phyloP scores from a whole-genome alignment of 2,797 vertebrate genomes.

The Coregonus sp. region DNA sequence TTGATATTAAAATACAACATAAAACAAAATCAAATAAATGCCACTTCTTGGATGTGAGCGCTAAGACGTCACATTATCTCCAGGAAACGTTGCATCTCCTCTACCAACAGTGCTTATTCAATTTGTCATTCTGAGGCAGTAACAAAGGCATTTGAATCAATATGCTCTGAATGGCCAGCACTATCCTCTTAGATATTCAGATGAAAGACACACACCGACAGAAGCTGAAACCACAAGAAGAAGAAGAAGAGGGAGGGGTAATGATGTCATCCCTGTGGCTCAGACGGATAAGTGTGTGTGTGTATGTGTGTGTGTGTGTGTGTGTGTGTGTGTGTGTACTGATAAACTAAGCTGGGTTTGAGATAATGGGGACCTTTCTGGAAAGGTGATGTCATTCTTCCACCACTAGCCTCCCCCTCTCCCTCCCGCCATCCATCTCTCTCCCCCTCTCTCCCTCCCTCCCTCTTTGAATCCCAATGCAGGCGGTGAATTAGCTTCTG shows the following conservation, averaged over 20 bases:
- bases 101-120: slow-evolving; percentile 8
- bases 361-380: slow-evolving; percentile 80
- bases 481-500: not conserved
- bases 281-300: slow-evolving; percentile 31
- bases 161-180: not conserved
- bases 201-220: slow-evolving; percentile 43
- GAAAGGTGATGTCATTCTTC: slow-evolving; percentile 77
- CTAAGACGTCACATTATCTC: no score
- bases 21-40: not conserved
- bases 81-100: not conserved
- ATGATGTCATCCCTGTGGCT: slow-evolving; percentile 75
- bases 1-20: not conserved
- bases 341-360: slow-evolving; percentile 62
- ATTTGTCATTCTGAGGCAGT: slow-evolving; percentile 3
- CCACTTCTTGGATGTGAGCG: no score
- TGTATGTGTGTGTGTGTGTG: no score
- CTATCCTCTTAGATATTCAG: not conserved
- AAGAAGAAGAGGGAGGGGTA: slow-evolving; percentile 50
- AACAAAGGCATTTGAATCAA: slow-evolving; percentile 25
- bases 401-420: slow-evolving; percentile 49
- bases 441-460: slow-evolving; percentile 20
- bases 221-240: not conserved
- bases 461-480: not conserved
- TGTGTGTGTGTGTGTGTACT: no score
- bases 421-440: slow-evolving; percentile 21